Conservation (phyloP, 2,888 invertebrate genomes). For the Cyclophora punctaria region DNA sequence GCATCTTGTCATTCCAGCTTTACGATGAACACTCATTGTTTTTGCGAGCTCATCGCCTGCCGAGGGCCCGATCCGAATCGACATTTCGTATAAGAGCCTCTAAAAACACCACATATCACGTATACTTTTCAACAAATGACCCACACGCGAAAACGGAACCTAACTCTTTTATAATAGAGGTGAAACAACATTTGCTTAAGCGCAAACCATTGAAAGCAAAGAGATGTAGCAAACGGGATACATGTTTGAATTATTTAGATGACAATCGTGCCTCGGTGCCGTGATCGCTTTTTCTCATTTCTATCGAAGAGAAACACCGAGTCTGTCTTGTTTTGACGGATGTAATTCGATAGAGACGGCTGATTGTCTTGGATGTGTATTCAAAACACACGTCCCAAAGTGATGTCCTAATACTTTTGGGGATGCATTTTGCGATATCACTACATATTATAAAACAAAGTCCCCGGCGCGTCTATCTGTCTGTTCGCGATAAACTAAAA, state of each 20-base stretch:
- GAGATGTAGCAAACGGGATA: constrained; percentile 51
- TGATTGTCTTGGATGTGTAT: constrained; percentile 34
- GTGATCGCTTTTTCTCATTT: constrained; percentile 68
- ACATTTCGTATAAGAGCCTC: constrained; percentile 67
- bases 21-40: constrained; percentile 61
- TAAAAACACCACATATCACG: constrained; percentile 59
- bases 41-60: constrained; percentile 51
- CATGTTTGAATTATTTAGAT: constrained; percentile 71
- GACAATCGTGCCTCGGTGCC: constrained; percentile 67
- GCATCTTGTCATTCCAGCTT: constrained; percentile 59
- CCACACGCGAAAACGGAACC: constrained; percentile 17
- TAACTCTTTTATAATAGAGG: constrained; percentile 18
- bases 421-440: constrained; percentile 33
- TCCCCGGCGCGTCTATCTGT: too few species aligned
- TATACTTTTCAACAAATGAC: not conserved
- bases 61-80: constrained; percentile 54
- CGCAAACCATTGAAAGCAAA: constrained; percentile 26
- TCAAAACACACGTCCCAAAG: constrained; percentile 53
- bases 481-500: too few species aligned
- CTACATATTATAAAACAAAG: too few species aligned
- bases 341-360: constrained; percentile 28
- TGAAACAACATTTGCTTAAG: not conserved
- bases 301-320: constrained; percentile 45
- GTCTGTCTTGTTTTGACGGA: constrained; percentile 27
- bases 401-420: constrained; percentile 52